Base-by-base conservation (phyloP, 2,113 vertebrate genomes). In the Xenopus laevis region DNA sequence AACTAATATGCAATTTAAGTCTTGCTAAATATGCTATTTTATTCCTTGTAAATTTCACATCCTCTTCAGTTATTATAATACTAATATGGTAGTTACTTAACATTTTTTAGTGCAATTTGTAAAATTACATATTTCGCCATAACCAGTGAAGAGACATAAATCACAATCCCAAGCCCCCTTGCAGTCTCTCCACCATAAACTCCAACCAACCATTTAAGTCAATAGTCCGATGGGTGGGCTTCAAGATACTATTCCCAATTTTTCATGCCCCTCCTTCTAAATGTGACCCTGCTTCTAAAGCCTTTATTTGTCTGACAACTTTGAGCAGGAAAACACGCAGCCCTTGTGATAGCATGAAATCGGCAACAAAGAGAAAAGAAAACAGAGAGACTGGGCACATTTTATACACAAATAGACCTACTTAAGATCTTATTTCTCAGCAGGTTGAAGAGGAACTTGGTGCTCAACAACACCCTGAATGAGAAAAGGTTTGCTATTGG, bases 261-360 rank as follows among this genome's bases (percentile, higher is more conserved):
- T 94, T 95, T 93, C 94, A 94, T 90, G 93, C 90, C 93, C 92
- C 87, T 94, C 94, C 95, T 93, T 95, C 91, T 89, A 89, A 89
- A 87, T 92, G 91, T 92, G 94, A 96, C 93, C 94, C 92, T 89
- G 93, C 86, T 90, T 89, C 81, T 79, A 81, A 65, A 88, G 93
- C 86, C 95, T 97, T 95, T 94, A 94, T 86, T 90, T 81, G 60
- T 84, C 87, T 96, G 95, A 96, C 95, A 95, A 91, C 92, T 91
- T 89, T 73, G 90, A 82, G 86, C 91, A 91, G 90, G 87, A 92
- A 91, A 95, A 97, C 96, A 97, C 88, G 94, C 90, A 91, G 94
- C 86, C 89, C 85, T 92, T 93, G 90, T 93, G 93, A 95, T 92
- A 95, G 94, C 94, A 91, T 96, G 95, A 98, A 96, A 98, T 97